phyloP scores from a whole-genome alignment of 2,888 invertebrate species.

The Torymus tubicola region DNA sequence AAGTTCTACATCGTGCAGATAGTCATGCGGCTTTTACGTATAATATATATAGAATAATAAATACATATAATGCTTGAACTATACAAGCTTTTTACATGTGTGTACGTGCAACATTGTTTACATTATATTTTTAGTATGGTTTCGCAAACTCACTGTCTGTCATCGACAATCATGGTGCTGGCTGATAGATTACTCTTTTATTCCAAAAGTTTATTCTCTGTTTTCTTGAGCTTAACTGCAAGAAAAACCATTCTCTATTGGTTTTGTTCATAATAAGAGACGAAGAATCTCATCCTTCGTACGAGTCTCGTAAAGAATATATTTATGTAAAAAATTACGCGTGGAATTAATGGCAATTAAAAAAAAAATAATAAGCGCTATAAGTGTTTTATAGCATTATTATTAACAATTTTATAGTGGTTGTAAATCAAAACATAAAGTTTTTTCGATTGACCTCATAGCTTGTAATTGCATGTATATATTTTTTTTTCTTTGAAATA shows the following conservation, averaged over 20 bases:
- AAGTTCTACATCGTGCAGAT: conserved; percentile 28
- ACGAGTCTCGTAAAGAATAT: too few relatives aligned
- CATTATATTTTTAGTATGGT: conserved; percentile 3
- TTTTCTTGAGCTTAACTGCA: conserved; percentile 64
- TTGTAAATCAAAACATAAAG: too few relatives aligned
- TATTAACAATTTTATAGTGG: too few relatives aligned
- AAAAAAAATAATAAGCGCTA: too few relatives aligned
- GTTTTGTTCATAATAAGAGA: not conserved
- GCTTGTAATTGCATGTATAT: too few relatives aligned
- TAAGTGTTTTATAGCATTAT: too few relatives aligned
- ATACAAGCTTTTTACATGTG: not conserved
- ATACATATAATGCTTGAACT: conserved; percentile 32
- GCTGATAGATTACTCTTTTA: conserved; percentile 65
- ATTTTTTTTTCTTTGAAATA: too few relatives aligned
- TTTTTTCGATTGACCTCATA: too few relatives aligned
- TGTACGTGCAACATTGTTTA: conserved; percentile 24
- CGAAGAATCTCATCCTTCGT: too few relatives aligned
- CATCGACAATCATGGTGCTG: conserved; percentile 75
- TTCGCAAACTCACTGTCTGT: conserved; percentile 73
- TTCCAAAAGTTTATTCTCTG: conserved; percentile 63
- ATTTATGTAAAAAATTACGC: too few relatives aligned
- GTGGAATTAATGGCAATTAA: too few relatives aligned
- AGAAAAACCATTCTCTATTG: conserved; percentile 68
- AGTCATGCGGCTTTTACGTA: conserved; percentile 36
- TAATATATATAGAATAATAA: not conserved